A percentile compares a stretch with the other conserved stretches of the same genome.
Conservation (phyloP, 2,113 vertebrate species). For the Phasianus colchicus region DNA sequence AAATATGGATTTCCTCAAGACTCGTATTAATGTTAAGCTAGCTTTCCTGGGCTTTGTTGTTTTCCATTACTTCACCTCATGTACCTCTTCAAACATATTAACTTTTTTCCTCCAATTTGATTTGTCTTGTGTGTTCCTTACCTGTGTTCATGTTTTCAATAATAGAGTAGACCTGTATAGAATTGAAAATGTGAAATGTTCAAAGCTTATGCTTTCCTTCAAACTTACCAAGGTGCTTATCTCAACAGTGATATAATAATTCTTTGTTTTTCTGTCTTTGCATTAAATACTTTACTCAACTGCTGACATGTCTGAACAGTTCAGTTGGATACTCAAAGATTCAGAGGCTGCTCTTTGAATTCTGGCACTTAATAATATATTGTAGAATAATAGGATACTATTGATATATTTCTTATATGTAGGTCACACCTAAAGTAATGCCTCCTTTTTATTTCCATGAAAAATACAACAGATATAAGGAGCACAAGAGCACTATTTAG, state of each 20-base stretch:
- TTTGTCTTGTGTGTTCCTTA: not conserved
- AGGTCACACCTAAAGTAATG: too few relatives aligned
- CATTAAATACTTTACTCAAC: not conserved
- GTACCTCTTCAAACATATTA: not conserved
- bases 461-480: too few relatives aligned
- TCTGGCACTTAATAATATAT: not conserved
- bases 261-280: not conserved
- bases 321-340: not conserved
- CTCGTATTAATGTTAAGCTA: conserved; percentile 2
- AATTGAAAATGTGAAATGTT: not conserved
- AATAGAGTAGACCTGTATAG: not conserved
- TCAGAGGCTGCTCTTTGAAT: not conserved
- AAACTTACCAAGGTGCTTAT: not conserved
- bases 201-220: not conserved
- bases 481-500: too few relatives aligned
- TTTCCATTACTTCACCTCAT: conserved; percentile 45
- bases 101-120: not conserved
- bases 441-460: too few relatives aligned
- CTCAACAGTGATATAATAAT: not conserved
- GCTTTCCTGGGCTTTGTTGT: conserved; percentile 29
- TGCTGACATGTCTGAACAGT: not conserved
- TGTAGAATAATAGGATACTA: not conserved
- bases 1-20: conserved; percentile 9
- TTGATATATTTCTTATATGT: not conserved
- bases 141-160: not conserved